A percentile compares a stretch with the other conserved stretches of the same genome.
Conservation (phyloP, 2,113 vertebrate species). For the Colius striatus region DNA sequence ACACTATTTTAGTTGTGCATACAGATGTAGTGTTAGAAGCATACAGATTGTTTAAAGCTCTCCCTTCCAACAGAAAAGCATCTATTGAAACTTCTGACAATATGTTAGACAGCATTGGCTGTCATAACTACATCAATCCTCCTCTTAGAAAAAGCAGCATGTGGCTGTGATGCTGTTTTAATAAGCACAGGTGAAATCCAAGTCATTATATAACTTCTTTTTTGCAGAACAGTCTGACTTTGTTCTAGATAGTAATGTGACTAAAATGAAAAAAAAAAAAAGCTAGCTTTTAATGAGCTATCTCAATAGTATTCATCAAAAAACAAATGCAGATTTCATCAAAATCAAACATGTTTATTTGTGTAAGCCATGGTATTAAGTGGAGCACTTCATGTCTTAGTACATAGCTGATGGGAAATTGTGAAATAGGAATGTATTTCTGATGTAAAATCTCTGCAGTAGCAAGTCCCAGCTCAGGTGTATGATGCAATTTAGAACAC, state of each 20-base stretch:
- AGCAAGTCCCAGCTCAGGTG: neutral
- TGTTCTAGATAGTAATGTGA: constrained; percentile 57
- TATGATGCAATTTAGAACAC: neutral
- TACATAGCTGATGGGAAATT: neutral
- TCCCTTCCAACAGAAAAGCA: neutral
- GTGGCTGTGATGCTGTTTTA: constrained; percentile 29
- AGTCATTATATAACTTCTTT: constrained; percentile 33
- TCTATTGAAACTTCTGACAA: neutral
- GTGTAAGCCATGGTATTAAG: constrained; percentile 31
- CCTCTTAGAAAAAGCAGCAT: neutral
- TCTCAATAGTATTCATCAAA: constrained; percentile 63
- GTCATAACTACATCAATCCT: neutral
- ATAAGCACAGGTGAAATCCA: constrained; percentile 38
- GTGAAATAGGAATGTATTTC: neutral
- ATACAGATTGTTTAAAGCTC: neutral
- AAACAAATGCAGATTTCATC: constrained; percentile 28
- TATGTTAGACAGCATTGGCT: neutral
- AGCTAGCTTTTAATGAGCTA: constrained; percentile 52
- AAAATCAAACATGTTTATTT: constrained; percentile 59
- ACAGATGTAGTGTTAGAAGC: neutral
- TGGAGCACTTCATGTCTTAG: constrained; percentile 36
- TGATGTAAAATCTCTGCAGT: neutral
- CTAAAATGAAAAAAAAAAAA: neutral
- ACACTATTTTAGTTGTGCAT: neutral
- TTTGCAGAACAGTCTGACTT: constrained; percentile 8